Percentiles rank a stretch among this genome's conserved stretches.
These are phyloP conservation scores for Chelon labrosus DNA, from an alignment of 2,797 vertebrate species.

Conservation along the genomic window DNA sequence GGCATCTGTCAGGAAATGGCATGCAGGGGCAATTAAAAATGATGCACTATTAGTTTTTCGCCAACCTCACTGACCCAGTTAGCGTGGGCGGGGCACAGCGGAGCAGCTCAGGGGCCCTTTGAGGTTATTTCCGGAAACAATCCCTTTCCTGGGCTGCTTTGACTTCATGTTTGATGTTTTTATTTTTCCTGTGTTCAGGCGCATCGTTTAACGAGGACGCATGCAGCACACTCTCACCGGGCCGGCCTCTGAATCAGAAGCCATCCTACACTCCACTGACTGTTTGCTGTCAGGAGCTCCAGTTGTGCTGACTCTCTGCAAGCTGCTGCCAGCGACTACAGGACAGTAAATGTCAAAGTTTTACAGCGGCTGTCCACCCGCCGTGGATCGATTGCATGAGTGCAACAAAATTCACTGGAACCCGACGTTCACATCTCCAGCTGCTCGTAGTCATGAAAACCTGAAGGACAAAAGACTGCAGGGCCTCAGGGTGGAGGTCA, in stretches of 20 bases:
- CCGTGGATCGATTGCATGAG: constrained; percentile 40
- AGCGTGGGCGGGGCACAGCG: constrained; percentile 37
- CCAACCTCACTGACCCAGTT: constrained; percentile 70
- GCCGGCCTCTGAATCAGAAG: background rate
- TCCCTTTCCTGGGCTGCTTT: constrained; percentile 36
- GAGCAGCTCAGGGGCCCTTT: constrained; percentile 38
- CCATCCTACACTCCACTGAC: background rate
- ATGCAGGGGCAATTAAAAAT: constrained; percentile 78
- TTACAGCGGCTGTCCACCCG: constrained; percentile 40
- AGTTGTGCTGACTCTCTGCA: constrained; percentile 19
- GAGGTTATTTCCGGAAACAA: constrained; percentile 63
- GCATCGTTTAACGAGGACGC: constrained; percentile 28
- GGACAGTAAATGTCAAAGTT: constrained; percentile 55
- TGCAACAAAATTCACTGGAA: background rate
- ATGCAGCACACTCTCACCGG: background rate
- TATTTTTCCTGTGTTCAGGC: constrained; percentile 27
- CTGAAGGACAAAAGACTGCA: background rate
- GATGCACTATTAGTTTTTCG: constrained; percentile 69
- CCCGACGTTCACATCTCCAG: background rate
- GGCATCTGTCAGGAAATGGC: constrained; percentile 76
- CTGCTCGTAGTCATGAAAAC: background rate
- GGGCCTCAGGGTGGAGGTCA: too few relatives aligned
- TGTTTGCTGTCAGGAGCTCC: constrained; percentile 28
- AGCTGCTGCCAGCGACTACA: constrained; percentile 34
- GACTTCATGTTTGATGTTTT: constrained; percentile 57